Evolutionary conservation across 2,113 vertebrate species (phyloP).

Genomic region (Upupa epops): DNA sequence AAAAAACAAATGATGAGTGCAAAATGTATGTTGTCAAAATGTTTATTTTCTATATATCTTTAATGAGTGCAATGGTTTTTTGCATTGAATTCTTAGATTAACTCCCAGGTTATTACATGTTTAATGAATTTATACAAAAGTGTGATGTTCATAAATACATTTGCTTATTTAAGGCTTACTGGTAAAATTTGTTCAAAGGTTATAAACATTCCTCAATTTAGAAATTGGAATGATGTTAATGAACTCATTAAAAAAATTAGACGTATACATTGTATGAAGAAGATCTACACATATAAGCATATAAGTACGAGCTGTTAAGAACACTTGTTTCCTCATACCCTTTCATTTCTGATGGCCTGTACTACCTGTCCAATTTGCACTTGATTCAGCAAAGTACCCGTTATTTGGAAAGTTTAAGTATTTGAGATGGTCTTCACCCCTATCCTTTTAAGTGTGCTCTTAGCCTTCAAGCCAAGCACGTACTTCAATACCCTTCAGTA

Average conservation of each 20-base stretch:
- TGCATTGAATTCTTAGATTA: conserved; percentile 2
- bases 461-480: neutral
- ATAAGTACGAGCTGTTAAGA: neutral
- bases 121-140: neutral
- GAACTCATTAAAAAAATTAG: neutral
- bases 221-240: neutral
- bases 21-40: conserved; percentile 71
- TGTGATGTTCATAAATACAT: neutral
- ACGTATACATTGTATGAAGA: neutral
- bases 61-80: conserved; percentile 53
- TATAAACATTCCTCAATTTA: conserved; percentile 8
- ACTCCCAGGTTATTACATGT: neutral
- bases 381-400: neutral
- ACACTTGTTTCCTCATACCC: neutral
- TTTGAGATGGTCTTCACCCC: neutral
- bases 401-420: neutral
- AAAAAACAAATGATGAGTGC: conserved; percentile 73
- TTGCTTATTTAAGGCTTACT: conserved; percentile 17
- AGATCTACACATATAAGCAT: neutral
- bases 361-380: neutral
- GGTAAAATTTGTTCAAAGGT: neutral
- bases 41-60: conserved; percentile 58
- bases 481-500: neutral
- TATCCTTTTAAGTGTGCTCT: neutral
- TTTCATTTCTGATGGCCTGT: neutral